Base-by-base conservation (phyloP, 2,797 vertebrate genomes). In the Hozukius guyotensis region DNA sequence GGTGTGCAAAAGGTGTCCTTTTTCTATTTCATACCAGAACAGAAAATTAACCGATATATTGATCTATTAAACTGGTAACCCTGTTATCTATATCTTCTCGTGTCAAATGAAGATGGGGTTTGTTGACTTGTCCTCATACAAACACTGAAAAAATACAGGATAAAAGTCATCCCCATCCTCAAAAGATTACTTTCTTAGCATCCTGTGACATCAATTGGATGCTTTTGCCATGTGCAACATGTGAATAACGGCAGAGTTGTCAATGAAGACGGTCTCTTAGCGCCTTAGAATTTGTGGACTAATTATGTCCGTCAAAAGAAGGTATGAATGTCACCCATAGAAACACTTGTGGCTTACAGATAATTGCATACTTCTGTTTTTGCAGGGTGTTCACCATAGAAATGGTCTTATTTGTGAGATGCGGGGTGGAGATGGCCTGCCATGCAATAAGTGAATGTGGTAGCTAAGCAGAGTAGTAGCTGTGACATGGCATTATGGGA, bases 321-420 rank as follows among this genome's bases (percentile, higher is more conserved):
- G 85, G 85, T 89, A 95, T 94, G 94, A 96, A 95, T 95, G 94
- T 93, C 93, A 96, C 92, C 93, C 90, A 89, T 85, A 88, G 94
- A 95, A 93, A 95, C 94, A 95, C 92, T 94, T 90, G 72, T 90
- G 91, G 89, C 94, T 93, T 88, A 93, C 93, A 95, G 91, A 95
- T 96, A 96, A 96, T 95, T 95, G 95, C 94, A 96, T 95, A 94
- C 93, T 95, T 93, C 86, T 92, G 90, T 96, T 94, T 95, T 95
- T 89, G 92, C 79, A 49, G 87, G 78, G 91, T 89, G 82, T 89
- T 91, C 93, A 94, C 96, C 96, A 96, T 97, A 96, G 96, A 96
- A 97, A 97, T 97, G 92, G 95, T 93, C 94, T 95, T 96, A 94
- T 95, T 95, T 93, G 89, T 90, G 91, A 93, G 92, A 93, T 92